Evolutionary conservation across 2,797 vertebrate species (phyloP), one percentile per base, ranked within the genome.

Genomic region (Peromyscus eremicus): DNA sequence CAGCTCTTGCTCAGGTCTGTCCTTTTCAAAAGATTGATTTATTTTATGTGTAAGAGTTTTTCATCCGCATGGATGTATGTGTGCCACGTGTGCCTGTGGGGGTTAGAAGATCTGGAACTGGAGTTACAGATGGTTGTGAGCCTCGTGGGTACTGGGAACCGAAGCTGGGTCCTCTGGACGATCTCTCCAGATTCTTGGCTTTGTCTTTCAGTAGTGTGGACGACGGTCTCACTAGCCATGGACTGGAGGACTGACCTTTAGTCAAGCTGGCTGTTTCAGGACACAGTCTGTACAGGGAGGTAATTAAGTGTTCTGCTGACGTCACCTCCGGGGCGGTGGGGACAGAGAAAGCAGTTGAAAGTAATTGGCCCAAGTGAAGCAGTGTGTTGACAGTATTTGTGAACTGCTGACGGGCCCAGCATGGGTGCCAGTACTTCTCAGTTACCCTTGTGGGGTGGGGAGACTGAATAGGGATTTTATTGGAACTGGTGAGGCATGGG

Each of bases 401-500:
- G 70, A 62, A 62, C 62, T 49, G 66, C 43, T 80, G 55, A 5
- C 55, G 3, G 60, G 71, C 80, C 68, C 60, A 13, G 77, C 49
- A 14, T 12, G 8, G 21, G 4, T 52, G 14, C 55, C 25, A 29
- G 2, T 5, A 6, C 40, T 3, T 64, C 70, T 55, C 43, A 1
- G 5, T 87, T 82, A 55, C 25, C 49, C 11, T 34, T 1, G 2
- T 55, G 29, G 64, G 73, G 0, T 29, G 8, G 8, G n/a, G 60
- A 29, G 43, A 10, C 64, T 40, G 94, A 92, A 43, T 71, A 49
- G 60, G 43, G 91, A 70, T 94, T 55, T 55, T 64, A 73, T 80
- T 76, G 82, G 81, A 91, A 94, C 25, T 89, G 64, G 60, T 96
- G 96, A 96, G 13, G 77, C 49, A 14, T 12, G 8, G 21, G 4